Percentiles rank a stretch among this genome's conserved stretches.
Evolutionary conservation across 2,888 invertebrate genomes (phyloP).

Genomic region (Luffia ferchaultella): DNA sequence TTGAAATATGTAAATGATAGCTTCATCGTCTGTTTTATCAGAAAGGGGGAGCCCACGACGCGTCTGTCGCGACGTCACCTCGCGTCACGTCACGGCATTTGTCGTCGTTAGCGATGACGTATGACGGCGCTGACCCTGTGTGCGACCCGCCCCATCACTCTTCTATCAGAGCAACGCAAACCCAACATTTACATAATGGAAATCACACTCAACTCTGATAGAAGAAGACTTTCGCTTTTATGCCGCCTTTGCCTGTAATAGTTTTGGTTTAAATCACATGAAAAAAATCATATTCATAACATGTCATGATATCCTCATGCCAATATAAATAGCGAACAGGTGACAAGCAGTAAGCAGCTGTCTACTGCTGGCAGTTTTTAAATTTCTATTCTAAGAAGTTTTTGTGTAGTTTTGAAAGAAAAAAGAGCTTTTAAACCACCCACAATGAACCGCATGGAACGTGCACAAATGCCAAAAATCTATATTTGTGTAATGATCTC

Average conservation of each 20-base stretch:
- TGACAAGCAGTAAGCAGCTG: conserved; percentile 33
- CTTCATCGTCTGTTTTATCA: not conserved
- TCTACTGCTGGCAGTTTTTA: conserved; percentile 20
- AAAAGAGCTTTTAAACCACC: conserved; percentile 38
- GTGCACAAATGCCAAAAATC: conserved; percentile 58
- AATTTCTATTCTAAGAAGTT: conserved; percentile 56
- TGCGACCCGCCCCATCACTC: conserved; percentile 54
- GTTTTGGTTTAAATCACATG: too few species aligned
- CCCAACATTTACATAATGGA: not conserved
- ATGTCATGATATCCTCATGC: too few species aligned
- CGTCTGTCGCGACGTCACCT: conserved; percentile 22
- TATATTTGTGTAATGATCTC: conserved; percentile 64
- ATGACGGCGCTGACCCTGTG: conserved; percentile 51
- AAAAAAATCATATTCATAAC: too few species aligned
- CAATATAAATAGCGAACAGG: too few species aligned
- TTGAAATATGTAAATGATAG: not conserved
- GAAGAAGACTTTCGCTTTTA: too few species aligned
- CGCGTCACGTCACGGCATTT: conserved; percentile 52
- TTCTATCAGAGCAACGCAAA: conserved; percentile 29
- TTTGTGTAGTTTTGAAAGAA: conserved; percentile 35
- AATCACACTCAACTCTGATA: too few species aligned
- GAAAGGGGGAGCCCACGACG: not conserved
- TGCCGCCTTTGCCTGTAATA: too few species aligned
- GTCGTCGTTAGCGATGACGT: conserved; percentile 65
- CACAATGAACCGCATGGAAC: conserved; percentile 41